These are phyloP conservation scores for Hemicordylus capensis DNA, from an alignment of 2,113 vertebrate genomes.

Conservation along the genomic window DNA sequence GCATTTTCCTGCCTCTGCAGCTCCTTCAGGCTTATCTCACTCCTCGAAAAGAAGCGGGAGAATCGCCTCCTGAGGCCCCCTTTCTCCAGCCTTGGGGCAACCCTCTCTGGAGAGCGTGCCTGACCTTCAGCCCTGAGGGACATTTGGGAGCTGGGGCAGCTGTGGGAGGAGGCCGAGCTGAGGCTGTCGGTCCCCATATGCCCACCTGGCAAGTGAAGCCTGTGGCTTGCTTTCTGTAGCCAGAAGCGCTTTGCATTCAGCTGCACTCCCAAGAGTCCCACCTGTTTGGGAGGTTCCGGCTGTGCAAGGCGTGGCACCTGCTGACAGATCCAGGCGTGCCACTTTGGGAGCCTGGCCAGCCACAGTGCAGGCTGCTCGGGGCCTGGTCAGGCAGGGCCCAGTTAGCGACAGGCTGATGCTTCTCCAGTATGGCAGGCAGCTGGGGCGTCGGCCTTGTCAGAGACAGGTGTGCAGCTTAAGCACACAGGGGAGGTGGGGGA, in stretches of 20 bases:
- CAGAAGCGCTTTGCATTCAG: neutral
- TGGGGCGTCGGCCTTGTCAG: neutral
- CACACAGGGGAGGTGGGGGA: neutral
- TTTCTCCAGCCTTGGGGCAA: neutral
- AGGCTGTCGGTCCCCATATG: neutral
- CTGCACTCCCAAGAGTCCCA: neutral
- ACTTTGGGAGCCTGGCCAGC: neutral
- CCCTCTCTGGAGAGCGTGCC: neutral
- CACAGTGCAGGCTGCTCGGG: neutral
- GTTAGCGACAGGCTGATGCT: neutral
- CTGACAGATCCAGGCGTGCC: constrained; percentile 15
- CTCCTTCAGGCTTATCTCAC: constrained; percentile 24
- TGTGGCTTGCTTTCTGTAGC: neutral
- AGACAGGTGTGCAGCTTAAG: neutral
- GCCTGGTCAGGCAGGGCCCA: neutral
- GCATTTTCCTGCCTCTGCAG: neutral
- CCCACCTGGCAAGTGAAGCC: neutral
- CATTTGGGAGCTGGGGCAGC: neutral
- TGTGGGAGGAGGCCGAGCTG: neutral
- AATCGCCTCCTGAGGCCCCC: constrained; percentile 17
- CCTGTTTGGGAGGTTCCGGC: constrained; percentile 16
- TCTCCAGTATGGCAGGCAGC: no score
- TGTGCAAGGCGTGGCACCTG: constrained; percentile 1
- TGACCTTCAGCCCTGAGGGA: neutral
- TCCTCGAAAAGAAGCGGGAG: constrained; percentile 30